A percentile compares a stretch with the other conserved stretches of the same genome.
Conservation (phyloP, 2,888 invertebrate genomes). For the Heliconius cydno region DNA sequence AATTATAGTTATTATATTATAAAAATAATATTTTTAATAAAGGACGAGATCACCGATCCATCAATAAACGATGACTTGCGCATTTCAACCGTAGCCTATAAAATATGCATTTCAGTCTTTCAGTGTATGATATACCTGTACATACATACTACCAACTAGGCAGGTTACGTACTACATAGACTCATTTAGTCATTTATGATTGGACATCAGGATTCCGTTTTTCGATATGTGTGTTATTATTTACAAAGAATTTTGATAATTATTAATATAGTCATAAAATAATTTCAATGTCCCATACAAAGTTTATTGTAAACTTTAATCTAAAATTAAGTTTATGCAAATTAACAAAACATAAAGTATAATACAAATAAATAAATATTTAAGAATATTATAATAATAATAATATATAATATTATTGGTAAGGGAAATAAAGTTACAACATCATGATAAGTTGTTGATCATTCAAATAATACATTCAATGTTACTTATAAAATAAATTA, state of each 20-base stretch:
- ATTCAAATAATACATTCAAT: too few species aligned
- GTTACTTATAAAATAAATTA: too few species aligned
- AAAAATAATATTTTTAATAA: background rate
- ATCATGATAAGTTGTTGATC: too few species aligned
- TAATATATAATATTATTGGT: too few species aligned
- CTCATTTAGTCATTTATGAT: background rate
- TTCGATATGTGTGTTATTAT: background rate
- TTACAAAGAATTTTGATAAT: background rate
- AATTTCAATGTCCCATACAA: background rate
- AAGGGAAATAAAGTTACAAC: background rate
- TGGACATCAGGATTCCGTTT: background rate
- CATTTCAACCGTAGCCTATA: background rate
- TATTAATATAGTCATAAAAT: background rate
- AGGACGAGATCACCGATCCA: background rate
- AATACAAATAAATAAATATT: background rate
- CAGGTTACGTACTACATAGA: background rate
- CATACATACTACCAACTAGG: background rate
- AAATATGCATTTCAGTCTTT: background rate
- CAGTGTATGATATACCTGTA: background rate
- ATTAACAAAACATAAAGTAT: background rate
- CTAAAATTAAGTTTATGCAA: background rate
- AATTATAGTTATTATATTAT: background rate
- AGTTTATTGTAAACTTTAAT: background rate
- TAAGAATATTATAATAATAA: background rate
- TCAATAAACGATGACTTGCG: slow-evolving; percentile 5